A percentile compares a stretch with the other conserved stretches of the same genome.
phyloP scores from a whole-genome alignment of 1,140 invertebrate species.

The Drosophila murphyi region DNA sequence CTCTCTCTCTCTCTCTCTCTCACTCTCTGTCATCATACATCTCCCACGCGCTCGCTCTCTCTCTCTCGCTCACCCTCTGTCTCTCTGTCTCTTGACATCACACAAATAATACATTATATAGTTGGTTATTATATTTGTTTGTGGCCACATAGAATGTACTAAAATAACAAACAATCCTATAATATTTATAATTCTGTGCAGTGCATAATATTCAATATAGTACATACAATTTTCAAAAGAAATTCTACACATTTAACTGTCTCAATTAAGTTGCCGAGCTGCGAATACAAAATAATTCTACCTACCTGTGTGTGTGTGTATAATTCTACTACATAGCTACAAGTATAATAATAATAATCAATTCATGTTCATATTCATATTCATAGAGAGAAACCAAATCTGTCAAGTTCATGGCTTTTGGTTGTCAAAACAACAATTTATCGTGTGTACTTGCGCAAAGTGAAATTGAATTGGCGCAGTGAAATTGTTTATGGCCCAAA shows the following conservation, averaged over 20 bases:
- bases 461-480: constrained; percentile 40
- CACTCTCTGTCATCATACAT: constrained; percentile 12
- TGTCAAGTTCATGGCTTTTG: constrained; percentile 66
- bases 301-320: constrained; percentile 9
- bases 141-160: constrained; percentile 17
- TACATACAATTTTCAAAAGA: neutral
- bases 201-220: constrained; percentile 21
- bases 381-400: constrained; percentile 33
- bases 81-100: constrained; percentile 46
- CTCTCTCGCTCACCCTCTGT: constrained; percentile 9
- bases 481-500: constrained; percentile 41
- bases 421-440: constrained; percentile 71
- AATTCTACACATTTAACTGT: neutral
- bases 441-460: constrained; percentile 47
- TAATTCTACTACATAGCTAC: neutral
- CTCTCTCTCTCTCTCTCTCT: constrained; percentile 21
- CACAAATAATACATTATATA: constrained; percentile 51
- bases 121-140: constrained; percentile 34
- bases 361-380: constrained; percentile 10
- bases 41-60: constrained; percentile 44
- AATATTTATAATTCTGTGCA: constrained; percentile 37
- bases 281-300: constrained; percentile 20
- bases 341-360: constrained; percentile 33
- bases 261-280: constrained; percentile 1
- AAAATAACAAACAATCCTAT: constrained; percentile 15